Conservation (phyloP, 2,113 vertebrate genomes). For the Todiramphus saurophagus region DNA sequence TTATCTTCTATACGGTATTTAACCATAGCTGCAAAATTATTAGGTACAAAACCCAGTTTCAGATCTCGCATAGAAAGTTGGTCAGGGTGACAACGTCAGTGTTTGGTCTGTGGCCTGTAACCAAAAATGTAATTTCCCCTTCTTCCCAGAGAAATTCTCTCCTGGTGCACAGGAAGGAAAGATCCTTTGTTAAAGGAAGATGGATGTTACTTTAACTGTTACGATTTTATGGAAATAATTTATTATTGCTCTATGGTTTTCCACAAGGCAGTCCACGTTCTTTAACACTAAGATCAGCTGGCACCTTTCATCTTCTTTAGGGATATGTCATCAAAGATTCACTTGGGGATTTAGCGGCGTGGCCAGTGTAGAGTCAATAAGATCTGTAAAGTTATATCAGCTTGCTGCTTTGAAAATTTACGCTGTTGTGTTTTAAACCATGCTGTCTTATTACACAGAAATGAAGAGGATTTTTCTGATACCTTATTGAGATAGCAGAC, state of each 20-base stretch:
- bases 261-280: background rate
- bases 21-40: background rate
- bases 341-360: background rate
- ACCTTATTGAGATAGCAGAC: constrained; percentile 3
- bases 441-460: constrained; percentile 32
- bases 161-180: background rate
- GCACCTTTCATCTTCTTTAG: background rate
- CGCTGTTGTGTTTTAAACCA: background rate
- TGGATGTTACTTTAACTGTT: background rate
- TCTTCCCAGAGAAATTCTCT: background rate
- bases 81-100: background rate
- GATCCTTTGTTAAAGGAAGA: background rate
- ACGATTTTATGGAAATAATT: background rate
- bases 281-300: background rate
- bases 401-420: constrained; percentile 15
- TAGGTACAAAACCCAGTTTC: background rate
- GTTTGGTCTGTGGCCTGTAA: background rate
- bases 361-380: background rate
- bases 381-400: background rate
- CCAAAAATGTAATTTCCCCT: background rate
- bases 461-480: constrained; percentile 34
- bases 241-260: background rate
- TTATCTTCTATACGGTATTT: background rate
- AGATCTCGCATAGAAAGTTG: background rate
- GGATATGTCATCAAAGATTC: background rate